A percentile compares a stretch with the other conserved stretches of the same genome.
Evolutionary conservation across 2,797 vertebrate genomes (phyloP).

Genomic region (Enteromius fasciolatus): DNA sequence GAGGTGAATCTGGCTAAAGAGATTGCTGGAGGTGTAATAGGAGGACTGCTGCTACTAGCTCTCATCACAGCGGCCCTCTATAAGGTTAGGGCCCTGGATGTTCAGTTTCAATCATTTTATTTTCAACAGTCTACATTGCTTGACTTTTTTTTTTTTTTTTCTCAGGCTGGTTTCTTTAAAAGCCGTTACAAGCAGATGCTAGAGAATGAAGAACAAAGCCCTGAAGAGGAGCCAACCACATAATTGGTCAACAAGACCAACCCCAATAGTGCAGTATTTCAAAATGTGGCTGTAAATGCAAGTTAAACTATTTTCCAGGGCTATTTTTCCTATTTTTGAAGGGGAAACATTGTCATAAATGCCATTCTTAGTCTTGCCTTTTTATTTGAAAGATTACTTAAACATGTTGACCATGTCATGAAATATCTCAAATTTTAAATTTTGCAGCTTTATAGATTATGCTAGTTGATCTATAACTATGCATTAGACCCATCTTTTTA

Average conservation of each 20-base stretch:
- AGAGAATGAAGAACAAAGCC: constrained; percentile 39
- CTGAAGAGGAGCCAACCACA: constrained; percentile 21
- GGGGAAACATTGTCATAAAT: too few species aligned
- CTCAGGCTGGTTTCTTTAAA: constrained; percentile 87
- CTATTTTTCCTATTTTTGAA: too few species aligned
- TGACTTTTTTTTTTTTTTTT: neutral
- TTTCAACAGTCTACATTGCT: neutral
- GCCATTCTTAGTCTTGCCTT: neutral
- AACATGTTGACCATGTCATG: too few species aligned
- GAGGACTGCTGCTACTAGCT: constrained; percentile 78
- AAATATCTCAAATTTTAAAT: too few species aligned
- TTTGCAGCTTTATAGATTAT: too few species aligned
- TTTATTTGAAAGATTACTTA: too few species aligned
- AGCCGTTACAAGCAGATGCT: constrained; percentile 83
- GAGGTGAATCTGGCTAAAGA: constrained; percentile 75
- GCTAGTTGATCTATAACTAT: too few species aligned
- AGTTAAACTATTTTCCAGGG: neutral
- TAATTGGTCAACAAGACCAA: neutral
- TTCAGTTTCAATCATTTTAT: neutral
- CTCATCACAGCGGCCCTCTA: constrained; percentile 70
- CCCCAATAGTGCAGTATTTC: neutral
- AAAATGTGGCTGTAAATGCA: neutral
- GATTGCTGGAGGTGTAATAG: constrained; percentile 79
- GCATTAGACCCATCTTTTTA: too few species aligned
- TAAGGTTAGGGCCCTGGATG: neutral